Percentiles rank a stretch among this genome's conserved stretches.
phyloP scores from a whole-genome alignment of 1,140 invertebrate species.

The Teleopsis dalmanni region DNA sequence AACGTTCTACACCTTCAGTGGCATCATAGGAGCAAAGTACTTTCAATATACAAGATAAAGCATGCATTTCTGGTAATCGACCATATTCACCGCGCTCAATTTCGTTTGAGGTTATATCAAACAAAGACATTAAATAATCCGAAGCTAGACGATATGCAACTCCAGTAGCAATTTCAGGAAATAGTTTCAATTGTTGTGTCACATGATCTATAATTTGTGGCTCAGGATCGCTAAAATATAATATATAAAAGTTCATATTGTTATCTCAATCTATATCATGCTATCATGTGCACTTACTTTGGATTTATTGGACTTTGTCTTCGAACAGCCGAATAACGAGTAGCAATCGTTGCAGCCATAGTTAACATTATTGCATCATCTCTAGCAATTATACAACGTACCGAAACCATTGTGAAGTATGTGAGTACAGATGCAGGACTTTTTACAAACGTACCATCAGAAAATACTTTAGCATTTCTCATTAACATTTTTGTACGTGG shows the following conservation, averaged over 20 bases:
- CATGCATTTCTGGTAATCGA: conserved; percentile 77
- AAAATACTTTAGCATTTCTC: conserved; percentile 79
- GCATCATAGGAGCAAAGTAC: conserved; percentile 69
- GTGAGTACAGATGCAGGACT: conserved; percentile 75
- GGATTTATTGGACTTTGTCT: conserved; percentile 76
- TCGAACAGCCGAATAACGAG: conserved; percentile 80
- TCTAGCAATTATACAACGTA: conserved; percentile 70
- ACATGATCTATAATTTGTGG: conserved; percentile 87
- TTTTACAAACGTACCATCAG: conserved; percentile 84
- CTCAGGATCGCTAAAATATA: conserved; percentile 55
- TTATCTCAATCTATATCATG: no score
- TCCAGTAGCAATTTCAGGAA: conserved; percentile 71
- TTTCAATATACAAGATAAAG: conserved; percentile 82
- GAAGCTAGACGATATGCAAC: conserved; percentile 69
- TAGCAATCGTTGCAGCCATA: conserved; percentile 74
- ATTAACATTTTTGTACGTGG: conserved; percentile 84
- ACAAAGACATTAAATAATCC: conserved; percentile 69
- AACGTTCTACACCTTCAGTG: conserved; percentile 64
- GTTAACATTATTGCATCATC: conserved; percentile 61
- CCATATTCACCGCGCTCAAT: conserved; percentile 70
- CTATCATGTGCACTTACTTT: conserved; percentile 53
- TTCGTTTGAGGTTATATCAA: conserved; percentile 67
- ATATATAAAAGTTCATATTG: no score
- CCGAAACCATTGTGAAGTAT: conserved; percentile 92
- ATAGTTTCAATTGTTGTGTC: conserved; percentile 89